Conservation (phyloP, 2,888 invertebrate genomes). For the Taphrorychus bicolor region DNA sequence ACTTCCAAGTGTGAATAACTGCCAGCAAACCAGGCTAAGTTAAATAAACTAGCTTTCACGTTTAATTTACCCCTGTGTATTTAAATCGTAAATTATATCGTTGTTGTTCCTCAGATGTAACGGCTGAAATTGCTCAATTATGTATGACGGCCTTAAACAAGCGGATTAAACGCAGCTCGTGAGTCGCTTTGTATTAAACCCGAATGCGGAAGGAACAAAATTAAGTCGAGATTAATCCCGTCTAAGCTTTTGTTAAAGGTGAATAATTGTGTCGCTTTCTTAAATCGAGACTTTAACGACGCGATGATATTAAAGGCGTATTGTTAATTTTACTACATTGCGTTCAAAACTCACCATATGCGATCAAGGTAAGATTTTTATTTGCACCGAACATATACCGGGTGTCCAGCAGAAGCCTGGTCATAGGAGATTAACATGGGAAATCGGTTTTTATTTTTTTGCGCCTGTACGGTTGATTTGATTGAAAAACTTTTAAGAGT, state of each 20-base stretch:
- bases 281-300: background rate
- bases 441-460: no score
- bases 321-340: no score
- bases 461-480: no score
- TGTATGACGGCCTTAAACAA: background rate
- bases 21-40: background rate
- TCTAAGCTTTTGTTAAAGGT: background rate
- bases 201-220: background rate
- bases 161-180: background rate
- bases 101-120: background rate
- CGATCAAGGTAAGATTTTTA: no score
- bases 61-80: background rate
- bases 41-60: background rate
- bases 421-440: no score
- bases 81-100: background rate
- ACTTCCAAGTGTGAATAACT: background rate
- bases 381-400: no score
- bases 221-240: slow-evolving; percentile 3
- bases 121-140: background rate
- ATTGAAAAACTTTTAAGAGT: no score
- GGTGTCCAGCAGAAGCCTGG: no score
- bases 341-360: no score
- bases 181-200: background rate
- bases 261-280: slow-evolving; percentile 1
- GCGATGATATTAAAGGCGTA: background rate